Evolutionary conservation across 2,113 vertebrate species (phyloP), one percentile per base, ranked within the genome.

Genomic region (Setophaga coronata): DNA sequence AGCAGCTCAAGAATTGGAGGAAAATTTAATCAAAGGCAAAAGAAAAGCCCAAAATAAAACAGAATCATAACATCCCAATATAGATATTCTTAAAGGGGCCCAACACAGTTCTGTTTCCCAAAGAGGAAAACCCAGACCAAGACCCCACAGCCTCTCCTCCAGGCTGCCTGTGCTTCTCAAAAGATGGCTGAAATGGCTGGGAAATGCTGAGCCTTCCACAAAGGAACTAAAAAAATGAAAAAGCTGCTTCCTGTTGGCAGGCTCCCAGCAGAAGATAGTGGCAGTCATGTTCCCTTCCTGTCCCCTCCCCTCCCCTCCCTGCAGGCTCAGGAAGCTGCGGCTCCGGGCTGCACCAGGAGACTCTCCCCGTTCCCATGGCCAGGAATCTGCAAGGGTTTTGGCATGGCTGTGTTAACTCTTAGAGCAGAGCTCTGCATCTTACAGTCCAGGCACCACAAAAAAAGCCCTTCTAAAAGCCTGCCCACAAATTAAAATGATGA

Each of bases 181-280:
- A 86, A 34, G 66, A 53, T n/a, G 61, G 36, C 15, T 86, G 66
- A 53, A n/a, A 36, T 19, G 43, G 34, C 0, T 64, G 71, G 74
- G 82, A 91, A 24, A 19, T 20, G n/a, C 28, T 0, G 1, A 80
- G 58, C 19, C 42, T 58, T 80, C 53, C 51, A 58, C 26, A 72
- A 23, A 87, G 47, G 33, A 78, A 24, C 42, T 28, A 8, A 61
- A 87, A 84, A 82, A 93, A 47, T 40, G 4, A 31, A 53, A 82
- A 76, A 94, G 66, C 45, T 77, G 24, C 47, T 86, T 93, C 91
- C 90, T 80, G 61, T 66, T 66, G 87, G 82, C 85, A 85, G 70
- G 4, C 45, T 69, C 66, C 89, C 78, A 92, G 84, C n/a, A 93
- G 91, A 83, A 95, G 89, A 54, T 2, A 24, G 20, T 14, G 64